Evolutionary conservation across 1,140 invertebrate genomes (phyloP).

Genomic region (Ectropis grisescens): DNA sequence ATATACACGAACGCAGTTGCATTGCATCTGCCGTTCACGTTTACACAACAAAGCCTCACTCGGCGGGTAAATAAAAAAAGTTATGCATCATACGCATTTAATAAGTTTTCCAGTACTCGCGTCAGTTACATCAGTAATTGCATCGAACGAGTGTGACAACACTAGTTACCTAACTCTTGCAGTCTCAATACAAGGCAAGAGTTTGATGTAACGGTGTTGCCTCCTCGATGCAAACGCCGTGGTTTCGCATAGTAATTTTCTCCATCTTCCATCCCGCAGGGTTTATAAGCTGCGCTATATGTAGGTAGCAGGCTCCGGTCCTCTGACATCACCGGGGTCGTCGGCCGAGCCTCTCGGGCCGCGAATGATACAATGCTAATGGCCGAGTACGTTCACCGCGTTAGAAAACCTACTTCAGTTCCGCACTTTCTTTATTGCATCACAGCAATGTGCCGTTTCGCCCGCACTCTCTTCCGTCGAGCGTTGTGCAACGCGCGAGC

Average conservation of each 20-base stretch:
- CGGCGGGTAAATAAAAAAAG: too few species aligned
- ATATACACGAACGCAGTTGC: too few species aligned
- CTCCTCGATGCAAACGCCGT: slow-evolving; percentile 16
- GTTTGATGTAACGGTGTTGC: slow-evolving; percentile 38
- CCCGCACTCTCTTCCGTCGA: slow-evolving; percentile 56
- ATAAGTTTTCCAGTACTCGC: slow-evolving; percentile 18
- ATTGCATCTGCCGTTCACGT: too few species aligned
- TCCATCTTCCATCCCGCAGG: slow-evolving; percentile 24
- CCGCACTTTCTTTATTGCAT: slow-evolving; percentile 68
- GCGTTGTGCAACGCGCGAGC: slow-evolving; percentile 40
- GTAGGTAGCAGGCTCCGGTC: slow-evolving; percentile 30
- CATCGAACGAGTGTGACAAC: slow-evolving; percentile 51
- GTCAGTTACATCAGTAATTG: slow-evolving; percentile 42
- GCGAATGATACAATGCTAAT: slow-evolving; percentile 59
- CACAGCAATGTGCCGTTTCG: slow-evolving; percentile 52
- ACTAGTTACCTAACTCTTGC: slow-evolving; percentile 47
- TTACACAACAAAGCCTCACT: too few species aligned
- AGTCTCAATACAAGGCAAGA: slow-evolving; percentile 29
- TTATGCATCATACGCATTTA: neutral
- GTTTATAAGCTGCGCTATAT: slow-evolving; percentile 31
- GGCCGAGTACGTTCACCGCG: slow-evolving; percentile 62
- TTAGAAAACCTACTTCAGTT: slow-evolving; percentile 63
- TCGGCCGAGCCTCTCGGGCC: slow-evolving; percentile 44
- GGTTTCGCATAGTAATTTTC: slow-evolving; percentile 37
- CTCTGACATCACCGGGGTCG: slow-evolving; percentile 46